Percentiles rank a stretch among this genome's conserved stretches.
phyloP scores from a whole-genome alignment of 2,797 vertebrate species.

The Mormyrops boulengeri region DNA sequence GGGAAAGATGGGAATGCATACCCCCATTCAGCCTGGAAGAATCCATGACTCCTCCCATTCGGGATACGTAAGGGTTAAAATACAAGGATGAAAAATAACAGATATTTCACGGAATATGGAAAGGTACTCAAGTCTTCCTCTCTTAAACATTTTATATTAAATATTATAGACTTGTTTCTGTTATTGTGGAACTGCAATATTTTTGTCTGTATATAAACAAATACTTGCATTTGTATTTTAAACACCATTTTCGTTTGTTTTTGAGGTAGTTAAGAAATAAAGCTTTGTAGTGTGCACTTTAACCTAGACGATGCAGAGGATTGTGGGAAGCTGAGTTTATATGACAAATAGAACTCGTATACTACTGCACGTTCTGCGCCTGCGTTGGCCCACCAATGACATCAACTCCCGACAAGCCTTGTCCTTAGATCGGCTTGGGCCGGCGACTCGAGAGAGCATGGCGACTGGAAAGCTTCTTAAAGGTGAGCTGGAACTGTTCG shows the following conservation, averaged over 20 bases:
- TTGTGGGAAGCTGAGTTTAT: conserved; percentile 17
- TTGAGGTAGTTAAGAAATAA: conserved; percentile 13
- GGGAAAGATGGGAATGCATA: neutral
- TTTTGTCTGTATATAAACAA: neutral
- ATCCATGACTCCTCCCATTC: neutral
- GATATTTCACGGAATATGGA: neutral
- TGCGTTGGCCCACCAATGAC: neutral
- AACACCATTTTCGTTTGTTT: neutral
- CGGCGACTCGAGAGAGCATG: conserved; percentile 53
- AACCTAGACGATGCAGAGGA: neutral
- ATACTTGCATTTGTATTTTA: neutral
- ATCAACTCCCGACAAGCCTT: conserved; percentile 17
- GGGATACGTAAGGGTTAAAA: neutral
- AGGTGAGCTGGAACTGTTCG: conserved; percentile 46
- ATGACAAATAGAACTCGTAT: neutral
- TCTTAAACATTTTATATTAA: neutral
- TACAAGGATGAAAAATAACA: neutral
- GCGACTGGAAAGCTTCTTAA: conserved; percentile 47
- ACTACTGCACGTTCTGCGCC: neutral
- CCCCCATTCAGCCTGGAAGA: neutral
- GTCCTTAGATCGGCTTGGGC: conserved; percentile 44
- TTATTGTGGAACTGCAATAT: neutral
- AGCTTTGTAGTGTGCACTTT: conserved; percentile 9
- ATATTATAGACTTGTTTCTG: neutral
- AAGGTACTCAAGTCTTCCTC: neutral